phyloP scores from a whole-genome alignment of 2,888 invertebrate genomes.

The Drosophila borborema region DNA sequence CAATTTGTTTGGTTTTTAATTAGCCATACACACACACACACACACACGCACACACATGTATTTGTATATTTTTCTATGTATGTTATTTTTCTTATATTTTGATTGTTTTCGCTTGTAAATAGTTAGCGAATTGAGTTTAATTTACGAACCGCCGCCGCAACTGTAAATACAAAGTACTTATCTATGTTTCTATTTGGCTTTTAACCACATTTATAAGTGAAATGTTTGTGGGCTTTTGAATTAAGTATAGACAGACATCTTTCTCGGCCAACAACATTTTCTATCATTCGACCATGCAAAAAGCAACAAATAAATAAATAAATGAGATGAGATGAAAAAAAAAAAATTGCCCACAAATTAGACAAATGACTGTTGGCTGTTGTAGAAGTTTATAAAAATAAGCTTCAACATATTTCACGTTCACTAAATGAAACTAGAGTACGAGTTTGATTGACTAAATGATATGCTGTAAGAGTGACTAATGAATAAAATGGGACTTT shows the following conservation, averaged over 20 bases:
- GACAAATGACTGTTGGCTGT: conserved; percentile 71
- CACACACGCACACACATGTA: neutral
- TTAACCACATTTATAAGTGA: conserved; percentile 37
- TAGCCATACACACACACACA: conserved; percentile 9
- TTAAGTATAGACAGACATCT: conserved; percentile 36
- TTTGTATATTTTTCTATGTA: conserved; percentile 29
- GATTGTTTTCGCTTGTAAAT: conserved; percentile 57
- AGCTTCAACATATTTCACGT: conserved; percentile 70
- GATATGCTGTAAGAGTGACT: conserved; percentile 8
- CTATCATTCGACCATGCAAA: conserved; percentile 17
- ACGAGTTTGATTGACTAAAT: neutral
- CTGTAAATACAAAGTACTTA: conserved; percentile 28
- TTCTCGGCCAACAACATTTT: conserved; percentile 32
- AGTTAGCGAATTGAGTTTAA: conserved; percentile 60
- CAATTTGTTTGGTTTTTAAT: conserved; percentile 65
- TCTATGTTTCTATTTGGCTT: conserved; percentile 14
- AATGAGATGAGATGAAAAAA: conserved; percentile 9
- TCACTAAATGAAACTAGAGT: conserved; percentile 55
- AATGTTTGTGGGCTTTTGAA: conserved; percentile 27
- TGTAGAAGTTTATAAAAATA: conserved; percentile 76
- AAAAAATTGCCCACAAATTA: conserved; percentile 60
- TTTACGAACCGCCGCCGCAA: conserved; percentile 48
- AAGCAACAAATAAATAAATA: conserved; percentile 22
- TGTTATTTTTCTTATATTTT: conserved; percentile 8
- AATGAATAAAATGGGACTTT: neutral